A percentile compares a stretch with the other conserved stretches of the same genome.
phyloP scores from a whole-genome alignment of 2,888 invertebrate genomes.

The Clostera curtula region DNA sequence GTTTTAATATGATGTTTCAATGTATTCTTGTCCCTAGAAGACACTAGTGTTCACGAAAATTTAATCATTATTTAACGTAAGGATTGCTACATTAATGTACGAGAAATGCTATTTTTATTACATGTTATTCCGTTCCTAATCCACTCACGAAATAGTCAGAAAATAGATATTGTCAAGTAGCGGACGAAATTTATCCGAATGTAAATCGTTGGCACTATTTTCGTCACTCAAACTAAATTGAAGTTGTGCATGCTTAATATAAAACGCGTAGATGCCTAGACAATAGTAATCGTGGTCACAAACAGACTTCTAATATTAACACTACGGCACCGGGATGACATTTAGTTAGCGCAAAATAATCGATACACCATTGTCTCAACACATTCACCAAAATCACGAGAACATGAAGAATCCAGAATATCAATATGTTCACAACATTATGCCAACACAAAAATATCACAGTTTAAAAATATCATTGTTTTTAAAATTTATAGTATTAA shows the following conservation, averaged over 20 bases:
- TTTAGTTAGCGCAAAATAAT: constrained; percentile 74
- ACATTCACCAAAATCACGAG: constrained; percentile 61
- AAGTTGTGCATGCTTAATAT: constrained; percentile 65
- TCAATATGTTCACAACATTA: constrained; percentile 22
- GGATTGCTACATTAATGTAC: constrained; percentile 5
- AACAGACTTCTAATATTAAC: constrained; percentile 74
- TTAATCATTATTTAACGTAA: not conserved
- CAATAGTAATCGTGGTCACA: constrained; percentile 67
- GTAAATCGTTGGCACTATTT: constrained; percentile 59
- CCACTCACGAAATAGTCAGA: constrained; percentile 40
- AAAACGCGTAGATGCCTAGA: constrained; percentile 72
- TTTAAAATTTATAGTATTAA: constrained; percentile 50
- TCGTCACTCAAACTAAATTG: constrained; percentile 62
- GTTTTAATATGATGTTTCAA: no score
- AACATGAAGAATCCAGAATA: constrained; percentile 34
- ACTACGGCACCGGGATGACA: constrained; percentile 71
- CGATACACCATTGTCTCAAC: constrained; percentile 74
- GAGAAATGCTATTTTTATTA: constrained; percentile 23
- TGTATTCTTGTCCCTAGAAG: no score
- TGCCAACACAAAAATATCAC: constrained; percentile 18
- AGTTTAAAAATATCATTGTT: constrained; percentile 51
- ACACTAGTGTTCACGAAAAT: no score
- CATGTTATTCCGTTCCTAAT: constrained; percentile 21
- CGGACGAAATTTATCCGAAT: constrained; percentile 46
- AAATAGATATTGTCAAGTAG: constrained; percentile 51